Conservation (phyloP, 2,888 invertebrate species). For the Vesta saturnalis region DNA sequence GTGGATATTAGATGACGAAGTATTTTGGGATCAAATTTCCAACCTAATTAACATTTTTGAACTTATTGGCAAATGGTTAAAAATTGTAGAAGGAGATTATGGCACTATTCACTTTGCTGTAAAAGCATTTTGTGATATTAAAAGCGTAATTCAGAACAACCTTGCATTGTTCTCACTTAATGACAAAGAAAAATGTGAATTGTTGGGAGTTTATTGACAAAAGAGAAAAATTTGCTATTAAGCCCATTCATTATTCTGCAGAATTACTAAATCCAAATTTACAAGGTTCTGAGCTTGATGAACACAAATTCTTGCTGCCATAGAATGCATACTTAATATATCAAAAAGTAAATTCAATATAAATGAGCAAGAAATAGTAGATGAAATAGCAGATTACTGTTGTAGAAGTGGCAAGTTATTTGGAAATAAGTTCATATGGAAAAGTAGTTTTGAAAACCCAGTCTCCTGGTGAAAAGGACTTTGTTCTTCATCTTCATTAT, state of each 20-base stretch:
- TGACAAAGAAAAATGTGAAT: neutral
- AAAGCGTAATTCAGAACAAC: neutral
- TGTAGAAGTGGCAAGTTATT: neutral
- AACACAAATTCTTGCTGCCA: neutral
- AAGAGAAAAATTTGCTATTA: neutral
- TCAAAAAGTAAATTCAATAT: neutral
- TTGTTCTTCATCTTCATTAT: neutral
- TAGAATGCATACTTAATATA: neutral
- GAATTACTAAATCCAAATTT: neutral
- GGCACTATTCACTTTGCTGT: neutral
- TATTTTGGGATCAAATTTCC: neutral
- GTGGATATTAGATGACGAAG: neutral
- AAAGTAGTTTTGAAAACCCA: neutral
- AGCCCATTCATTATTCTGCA: neutral
- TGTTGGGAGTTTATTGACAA: neutral
- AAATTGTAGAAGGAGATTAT: conserved; percentile 5
- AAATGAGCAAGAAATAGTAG: neutral
- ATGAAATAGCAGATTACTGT: conserved; percentile 1
- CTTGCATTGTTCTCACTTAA: neutral
- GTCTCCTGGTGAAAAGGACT: neutral
- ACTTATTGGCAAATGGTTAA: neutral
- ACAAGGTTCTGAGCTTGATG: neutral
- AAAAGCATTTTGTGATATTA: neutral
- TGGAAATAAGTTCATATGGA: neutral
- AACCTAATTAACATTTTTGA: neutral